A percentile compares a stretch with the other conserved stretches of the same genome.
phyloP scores from a whole-genome alignment of 2,888 invertebrate species.

The Pristionchus japonicus region DNA sequence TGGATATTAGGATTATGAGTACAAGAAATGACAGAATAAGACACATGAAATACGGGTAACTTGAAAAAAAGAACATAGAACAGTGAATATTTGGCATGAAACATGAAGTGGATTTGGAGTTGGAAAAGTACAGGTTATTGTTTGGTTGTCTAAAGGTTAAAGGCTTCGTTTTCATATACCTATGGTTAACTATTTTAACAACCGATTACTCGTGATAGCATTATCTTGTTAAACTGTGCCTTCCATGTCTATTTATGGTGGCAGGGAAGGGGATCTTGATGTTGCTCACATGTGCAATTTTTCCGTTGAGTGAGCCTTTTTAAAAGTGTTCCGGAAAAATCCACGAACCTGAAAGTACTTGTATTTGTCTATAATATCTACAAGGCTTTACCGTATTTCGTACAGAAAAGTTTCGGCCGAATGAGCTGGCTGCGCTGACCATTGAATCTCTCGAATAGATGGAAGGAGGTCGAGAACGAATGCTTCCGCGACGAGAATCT shows the following conservation, averaged over 20 bases:
- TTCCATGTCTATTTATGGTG: too few relatives aligned
- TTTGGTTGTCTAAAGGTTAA: too few relatives aligned
- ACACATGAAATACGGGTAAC: too few relatives aligned
- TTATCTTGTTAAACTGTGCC: too few relatives aligned
- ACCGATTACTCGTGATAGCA: background rate
- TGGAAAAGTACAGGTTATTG: too few relatives aligned
- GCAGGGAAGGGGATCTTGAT: background rate
- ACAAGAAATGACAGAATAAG: too few relatives aligned
- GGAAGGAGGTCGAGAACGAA: conserved; percentile 26
- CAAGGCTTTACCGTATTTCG: background rate
- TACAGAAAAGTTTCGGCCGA: background rate
- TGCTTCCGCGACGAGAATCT: background rate
- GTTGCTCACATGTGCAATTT: background rate
- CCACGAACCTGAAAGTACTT: conserved; percentile 40
- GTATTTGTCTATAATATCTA: too few relatives aligned
- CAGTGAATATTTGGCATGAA: background rate
- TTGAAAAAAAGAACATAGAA: too few relatives aligned
- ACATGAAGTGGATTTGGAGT: background rate
- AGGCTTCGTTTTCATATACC: too few relatives aligned
- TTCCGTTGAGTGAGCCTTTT: background rate
- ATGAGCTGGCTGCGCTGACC: background rate
- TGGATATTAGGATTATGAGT: too few relatives aligned
- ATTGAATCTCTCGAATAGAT: conserved; percentile 22
- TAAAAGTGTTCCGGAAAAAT: conserved; percentile 38
- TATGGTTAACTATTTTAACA: background rate